Evolutionary conservation across 2,797 vertebrate species (phyloP).

Genomic region (Prionace glauca): DNA sequence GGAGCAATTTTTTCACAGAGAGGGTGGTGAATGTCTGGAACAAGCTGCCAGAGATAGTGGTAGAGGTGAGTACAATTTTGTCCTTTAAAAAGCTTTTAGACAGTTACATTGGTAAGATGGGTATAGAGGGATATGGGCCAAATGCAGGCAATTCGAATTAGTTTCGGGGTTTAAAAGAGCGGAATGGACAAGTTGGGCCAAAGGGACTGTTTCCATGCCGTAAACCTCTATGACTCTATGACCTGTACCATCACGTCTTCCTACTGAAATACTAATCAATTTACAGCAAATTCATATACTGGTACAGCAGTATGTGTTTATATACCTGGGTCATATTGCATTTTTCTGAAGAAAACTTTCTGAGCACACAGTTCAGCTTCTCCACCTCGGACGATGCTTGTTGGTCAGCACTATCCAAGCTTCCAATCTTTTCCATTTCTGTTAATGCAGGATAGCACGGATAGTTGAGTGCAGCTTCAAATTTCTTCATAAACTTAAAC

Average conservation of each 20-base stretch:
- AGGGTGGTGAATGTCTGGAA: no score
- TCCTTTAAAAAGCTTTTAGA: no score
- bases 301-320: neutral
- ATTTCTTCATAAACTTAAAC: constrained; percentile 93
- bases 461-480: constrained; percentile 68
- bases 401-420: constrained; percentile 58
- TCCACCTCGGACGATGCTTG: constrained; percentile 63
- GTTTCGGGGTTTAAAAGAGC: no score
- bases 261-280: neutral
- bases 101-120: no score
- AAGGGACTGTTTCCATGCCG: no score
- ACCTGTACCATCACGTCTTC: neutral
- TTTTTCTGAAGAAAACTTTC: constrained; percentile 41
- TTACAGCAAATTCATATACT: neutral
- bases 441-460: constrained; percentile 69
- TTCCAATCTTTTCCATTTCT: constrained; percentile 63
- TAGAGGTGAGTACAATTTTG: no score
- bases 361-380: constrained; percentile 63
- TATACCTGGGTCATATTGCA: neutral
- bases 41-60: no score
- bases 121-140: no score
- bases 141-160: no score
- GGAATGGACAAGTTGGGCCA: no score
- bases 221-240: no score
- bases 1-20: no score